Percentiles rank a stretch among this genome's conserved stretches.
These are phyloP conservation scores for Cantharis rufa DNA, from an alignment of 2,888 invertebrate species.

Conservation along the genomic window DNA sequence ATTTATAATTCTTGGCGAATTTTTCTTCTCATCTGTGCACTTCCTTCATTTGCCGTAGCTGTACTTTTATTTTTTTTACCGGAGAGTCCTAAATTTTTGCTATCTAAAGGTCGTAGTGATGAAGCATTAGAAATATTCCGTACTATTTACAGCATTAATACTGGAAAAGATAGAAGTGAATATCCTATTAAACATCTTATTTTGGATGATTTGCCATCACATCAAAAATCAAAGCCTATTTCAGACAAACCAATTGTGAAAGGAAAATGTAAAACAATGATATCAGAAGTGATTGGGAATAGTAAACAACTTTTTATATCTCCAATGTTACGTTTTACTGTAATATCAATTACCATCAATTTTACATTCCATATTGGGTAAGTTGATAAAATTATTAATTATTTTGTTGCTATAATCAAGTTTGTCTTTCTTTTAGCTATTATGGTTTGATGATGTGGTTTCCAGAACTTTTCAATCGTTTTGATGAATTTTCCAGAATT, in stretches of 20 bases:
- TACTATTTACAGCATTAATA: constrained; percentile 80
- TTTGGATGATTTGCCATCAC: constrained; percentile 59
- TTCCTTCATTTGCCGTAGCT: constrained; percentile 87
- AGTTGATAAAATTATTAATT: constrained; percentile 43
- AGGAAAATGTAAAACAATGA: constrained; percentile 73
- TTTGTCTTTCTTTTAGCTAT: constrained; percentile 62
- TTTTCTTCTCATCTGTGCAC: constrained; percentile 84
- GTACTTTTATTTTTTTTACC: constrained; percentile 81
- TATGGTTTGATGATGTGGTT: constrained; percentile 98
- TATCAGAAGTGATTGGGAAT: constrained; percentile 77
- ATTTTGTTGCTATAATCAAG: neutral
- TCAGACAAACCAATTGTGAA: constrained; percentile 58
- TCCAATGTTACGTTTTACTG: constrained; percentile 81
- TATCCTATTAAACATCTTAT: constrained; percentile 77
- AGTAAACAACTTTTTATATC: constrained; percentile 80
- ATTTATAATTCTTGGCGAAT: constrained; percentile 91
- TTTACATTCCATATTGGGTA: constrained; percentile 92
- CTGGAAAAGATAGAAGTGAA: constrained; percentile 72
- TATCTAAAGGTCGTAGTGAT: constrained; percentile 77
- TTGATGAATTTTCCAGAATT: constrained; percentile 75
- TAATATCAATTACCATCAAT: constrained; percentile 86
- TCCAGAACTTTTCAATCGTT: constrained; percentile 90
- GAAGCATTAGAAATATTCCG: constrained; percentile 82
- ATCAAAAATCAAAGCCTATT: constrained; percentile 41
- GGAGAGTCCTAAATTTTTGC: constrained; percentile 88